Evolutionary conservation across 2,888 invertebrate genomes (phyloP), one percentile per base, ranked within the genome.

Genomic region (Eupsilia transversa): DNA sequence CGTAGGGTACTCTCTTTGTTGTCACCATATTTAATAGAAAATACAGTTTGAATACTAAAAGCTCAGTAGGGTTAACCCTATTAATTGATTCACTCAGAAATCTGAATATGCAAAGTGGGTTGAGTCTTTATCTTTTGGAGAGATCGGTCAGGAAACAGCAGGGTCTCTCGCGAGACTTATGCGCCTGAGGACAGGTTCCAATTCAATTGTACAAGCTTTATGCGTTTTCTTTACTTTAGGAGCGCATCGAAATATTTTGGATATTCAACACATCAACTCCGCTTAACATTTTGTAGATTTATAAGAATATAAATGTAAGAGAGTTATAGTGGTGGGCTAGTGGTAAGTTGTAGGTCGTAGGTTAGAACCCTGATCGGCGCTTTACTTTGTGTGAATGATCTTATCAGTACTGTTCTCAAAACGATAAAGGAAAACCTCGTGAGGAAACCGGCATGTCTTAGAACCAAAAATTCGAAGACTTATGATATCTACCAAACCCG

Each of bases 31-130:
- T 57, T 59, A 54, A 54, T 35, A 43, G n/a, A 52, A 74, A 79
- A 56, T 63, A 65, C 49, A 64, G 38, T 61, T 74, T 74, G 56
- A 65, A 64, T 46, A 63, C 33, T 43, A 30, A 59, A 64, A 57
- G 59, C 70, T 59, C 56, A 33, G 61, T 43, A 60, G 73, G 68
- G 65, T 74, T 61, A 59, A 82, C 75, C 68, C 66, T 46, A 66
- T 66, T 63, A 76, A n/a, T 59, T 63, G n/a, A 70, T 83, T 83
- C 52, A 56, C 57, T 65, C 46, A 35, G 52, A 65, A 68, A 72
- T 72, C 56, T 79, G 54, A 79, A 79, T 65, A 82, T 82, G 75
- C 46, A 79, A 82, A 82, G 76, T 63, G 52, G 68, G 60, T 41
- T 59, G 77, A 56, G n/a, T 72, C 59, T 66, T 63, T 72, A 75